Base-by-base conservation (phyloP, 2,797 vertebrate species). In the Sternarchorhynchus goeldii region DNA sequence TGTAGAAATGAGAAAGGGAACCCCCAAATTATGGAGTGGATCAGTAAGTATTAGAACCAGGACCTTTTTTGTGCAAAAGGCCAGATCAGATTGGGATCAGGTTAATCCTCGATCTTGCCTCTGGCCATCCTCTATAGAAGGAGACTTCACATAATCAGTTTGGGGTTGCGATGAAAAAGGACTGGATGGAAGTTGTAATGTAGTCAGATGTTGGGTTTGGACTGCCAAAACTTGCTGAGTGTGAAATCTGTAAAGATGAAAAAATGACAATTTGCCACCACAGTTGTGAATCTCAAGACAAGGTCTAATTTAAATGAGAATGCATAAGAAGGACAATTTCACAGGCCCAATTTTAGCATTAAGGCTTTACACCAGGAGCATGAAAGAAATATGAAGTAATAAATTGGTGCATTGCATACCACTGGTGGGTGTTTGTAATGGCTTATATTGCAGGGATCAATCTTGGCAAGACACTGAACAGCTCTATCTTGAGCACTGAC, bases 401-500 rank as follows among this genome's bases (percentile, higher is more conserved):
- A 59, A 34, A 8, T 17, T 10, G 20, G 25, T n/a, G 36, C 59
- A 25, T 25, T 73, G 17, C 88, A 81, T 87, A 94, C 93, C 86
- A 63, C 73, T 29, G 87, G 76, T 34, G 85, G 89, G 41, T 93
- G 91, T 56, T 88, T 90, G 76, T 94, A 95, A 6, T 88, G 82
- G 0, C 83, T 75, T 73, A 75, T 87, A 57, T 73, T 88, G 75
- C 82, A 80, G 10, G 84, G 90, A 32, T 91, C 88, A 6, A 91
- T 83, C 18, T 87, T 89, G n/a, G 80, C 84, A 79, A 90, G 67
- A 2, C 87, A 85, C 70, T 93, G 93, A 29, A 87, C 29, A 10
- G 87, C 90, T 58, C 82, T 89, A 66, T 95, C 93, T 85, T 90
- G 88, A 10, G 91, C 84, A 6, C 93, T 94, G 21, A 90, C 88